Conservation (phyloP, 2,113 vertebrate species). For the Chrysemys picta region DNA sequence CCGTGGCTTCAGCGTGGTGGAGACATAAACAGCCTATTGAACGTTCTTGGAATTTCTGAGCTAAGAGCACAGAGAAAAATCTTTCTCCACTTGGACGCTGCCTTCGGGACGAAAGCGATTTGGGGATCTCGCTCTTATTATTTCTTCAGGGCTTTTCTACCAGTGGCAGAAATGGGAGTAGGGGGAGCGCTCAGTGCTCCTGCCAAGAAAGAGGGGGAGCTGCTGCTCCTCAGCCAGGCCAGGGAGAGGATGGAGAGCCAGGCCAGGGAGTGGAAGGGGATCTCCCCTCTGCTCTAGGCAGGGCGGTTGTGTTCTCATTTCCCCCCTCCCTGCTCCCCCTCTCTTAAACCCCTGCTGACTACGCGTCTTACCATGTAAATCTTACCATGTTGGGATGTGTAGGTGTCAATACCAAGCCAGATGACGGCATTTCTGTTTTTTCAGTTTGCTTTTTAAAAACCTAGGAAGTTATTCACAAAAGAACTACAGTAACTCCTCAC, state of each 20-base stretch:
- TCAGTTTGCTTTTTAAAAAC: not conserved
- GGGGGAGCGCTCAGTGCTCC: not conserved
- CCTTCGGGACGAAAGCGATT: not conserved
- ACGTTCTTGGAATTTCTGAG: not conserved
- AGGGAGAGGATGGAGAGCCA: not conserved
- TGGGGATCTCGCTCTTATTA: not conserved
- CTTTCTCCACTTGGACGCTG: not conserved
- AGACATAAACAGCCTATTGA: not conserved
- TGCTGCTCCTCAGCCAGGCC: not conserved
- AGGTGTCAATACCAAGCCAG: not conserved
- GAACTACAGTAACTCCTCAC: not conserved
- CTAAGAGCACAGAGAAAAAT: not conserved
- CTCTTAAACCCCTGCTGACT: not conserved
- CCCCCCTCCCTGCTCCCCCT: not conserved
- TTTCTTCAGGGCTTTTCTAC: not conserved
- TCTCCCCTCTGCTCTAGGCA: not conserved
- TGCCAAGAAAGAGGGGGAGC: not conserved
- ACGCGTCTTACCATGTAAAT: not conserved
- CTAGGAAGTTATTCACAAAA: not conserved
- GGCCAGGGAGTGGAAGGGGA: not conserved
- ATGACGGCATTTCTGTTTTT: not conserved
- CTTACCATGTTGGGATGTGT: not conserved
- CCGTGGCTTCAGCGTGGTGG: not conserved
- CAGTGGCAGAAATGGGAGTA: not conserved
- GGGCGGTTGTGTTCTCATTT: not conserved